Evolutionary conservation across 2,797 vertebrate genomes (phyloP), one percentile per base, ranked within the genome.

Genomic region (Gallinago solitaria): DNA sequence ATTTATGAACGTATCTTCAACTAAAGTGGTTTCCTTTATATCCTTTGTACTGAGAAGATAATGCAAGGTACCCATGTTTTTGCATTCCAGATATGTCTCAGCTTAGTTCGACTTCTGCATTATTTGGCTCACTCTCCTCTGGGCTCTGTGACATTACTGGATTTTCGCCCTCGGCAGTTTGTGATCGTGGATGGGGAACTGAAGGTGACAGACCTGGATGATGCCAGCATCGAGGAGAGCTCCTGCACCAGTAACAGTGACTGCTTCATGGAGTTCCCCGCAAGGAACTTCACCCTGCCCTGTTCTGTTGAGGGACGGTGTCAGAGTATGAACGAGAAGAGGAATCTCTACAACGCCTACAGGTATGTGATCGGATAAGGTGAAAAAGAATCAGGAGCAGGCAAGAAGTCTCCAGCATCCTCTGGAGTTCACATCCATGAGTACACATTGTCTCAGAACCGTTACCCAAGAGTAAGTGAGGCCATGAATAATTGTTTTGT

Each of bases 91-190:
- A 98, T 99, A 92, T 99, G 99, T 95, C 97, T 99, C 95, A 99
- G 98, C 92, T 98, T 99, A 88, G 98, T 98, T 65, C 98, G 98
- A 17, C 98, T 99, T 45, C 97, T 99, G 61, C 98, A 98, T 97
- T 99, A 99, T 95, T 98, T 99, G 96, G 98, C 98, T 82, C 98
- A 98, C 96, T 99, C 99, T 19, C 99, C 99, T 0, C 98, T 99
- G 54, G 99, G 99, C 95, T 99, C 99, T 0, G 98, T 99, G 92
- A 98, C 99, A 0, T 97, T 99, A 65, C 96, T 99, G 97, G 99
- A 99, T 97, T 99, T 99, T 97, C 98, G 99, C n/a, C 99, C 99
- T 47, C 98, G 99, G 9, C 99, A 99, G 97, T 99, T 99, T 57
- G 99, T 99, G 54, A 97, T 99, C 0, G 98, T 99, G 83, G 97